Evolutionary conservation across 2,888 invertebrate genomes (phyloP), one percentile per base, ranked within the genome.

Genomic region (Acleris literana): DNA sequence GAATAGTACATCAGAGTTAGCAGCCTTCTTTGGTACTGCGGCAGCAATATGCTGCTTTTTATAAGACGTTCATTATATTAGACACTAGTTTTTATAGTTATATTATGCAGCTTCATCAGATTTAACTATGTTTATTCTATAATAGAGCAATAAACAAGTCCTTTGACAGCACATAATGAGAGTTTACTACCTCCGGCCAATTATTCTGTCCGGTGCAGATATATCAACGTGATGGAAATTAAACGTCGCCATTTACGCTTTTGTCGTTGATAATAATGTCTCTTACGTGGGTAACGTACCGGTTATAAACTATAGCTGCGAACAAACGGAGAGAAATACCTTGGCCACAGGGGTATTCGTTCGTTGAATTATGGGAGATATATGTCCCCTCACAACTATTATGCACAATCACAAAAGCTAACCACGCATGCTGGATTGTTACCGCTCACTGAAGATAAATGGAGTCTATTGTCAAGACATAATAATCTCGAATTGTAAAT

Each of bases 111-210:
- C 46, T 17, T 46, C 7, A n/a, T 17, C 46, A 7, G 46, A 46
- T 17, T n/a, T 46, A 7, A 46, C 17, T 46, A 46, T 3, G 17
- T n/a, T 46, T 16, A 16, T 5, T 46, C 17, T 43, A 57, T 11
- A 46, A 57, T 57, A 46, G 25, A 17, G 44, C 56, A 57, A 46
- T 57, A 51, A 22, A 51, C 17, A 57, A 20, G 16, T 57, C 46
- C 44, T 57, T 57, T 57, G 56, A 57, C 22, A 44, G 4, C n/a
- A 46, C 22, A 44, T 58, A 58, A 48, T 58, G 25, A 53, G n/a
- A 22, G n/a, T 29, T 46, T 18, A 25, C 13, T 48, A 48, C 20
- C 20, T 58, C 2, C 18, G 25, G 20, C 25, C 29, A 46, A 58
- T 58, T 48, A 58, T 13, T 5, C 48, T n/a, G 56, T 56, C 44